Evolutionary conservation across 2,113 vertebrate species (phyloP), one percentile per base, ranked within the genome.

Genomic region (Cynocephalus volans): DNA sequence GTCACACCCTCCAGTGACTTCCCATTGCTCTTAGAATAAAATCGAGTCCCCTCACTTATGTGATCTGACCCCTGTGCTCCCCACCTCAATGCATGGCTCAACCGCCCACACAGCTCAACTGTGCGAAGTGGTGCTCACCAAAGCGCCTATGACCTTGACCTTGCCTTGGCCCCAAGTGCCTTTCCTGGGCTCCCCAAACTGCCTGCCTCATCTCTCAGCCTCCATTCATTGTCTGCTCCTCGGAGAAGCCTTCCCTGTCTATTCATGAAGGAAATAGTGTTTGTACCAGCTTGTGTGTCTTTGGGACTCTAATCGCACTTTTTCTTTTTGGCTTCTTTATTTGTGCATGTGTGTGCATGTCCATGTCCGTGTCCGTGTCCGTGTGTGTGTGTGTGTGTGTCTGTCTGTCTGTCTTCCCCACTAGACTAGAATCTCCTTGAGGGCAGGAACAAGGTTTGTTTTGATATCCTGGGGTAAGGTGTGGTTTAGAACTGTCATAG

Each of bases 91-190:
- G 33, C 67, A 70, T 36, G 67, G n/a, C 33, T 65, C 69, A 33
- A 17, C 52, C 6, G 0, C 12, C 58, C 13, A 45, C 23, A 19
- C 1, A 8, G 8, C n/a, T 56, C 1, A 5, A 1, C 12, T 1
- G 31, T 12, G 7, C n/a, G 0, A 0, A 9, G 28, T 13, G 36
- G 6, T 36, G 6, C 83, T 75, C 48, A 10, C 36, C 17, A n/a
- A 8, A 23, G 3, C 2, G 36, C 65, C 26, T 31, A 5, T 28
- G 1, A 41, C 19, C 19, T 19, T 0, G 19, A 15, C 31, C 5
- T 2, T 36, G n/a, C 76, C 75, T 45, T n/a, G 0, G 24, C 54
- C 33, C 28, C 33, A 9, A 31, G 28, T 23, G 23, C 56, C 41
- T 9, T 18, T 17, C 31, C 45, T n/a, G 83, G 50, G 36, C 31